Evolutionary conservation across 2,113 vertebrate genomes (phyloP), one percentile per base, ranked within the genome.

Genomic region (Melanerpes aurifrons): DNA sequence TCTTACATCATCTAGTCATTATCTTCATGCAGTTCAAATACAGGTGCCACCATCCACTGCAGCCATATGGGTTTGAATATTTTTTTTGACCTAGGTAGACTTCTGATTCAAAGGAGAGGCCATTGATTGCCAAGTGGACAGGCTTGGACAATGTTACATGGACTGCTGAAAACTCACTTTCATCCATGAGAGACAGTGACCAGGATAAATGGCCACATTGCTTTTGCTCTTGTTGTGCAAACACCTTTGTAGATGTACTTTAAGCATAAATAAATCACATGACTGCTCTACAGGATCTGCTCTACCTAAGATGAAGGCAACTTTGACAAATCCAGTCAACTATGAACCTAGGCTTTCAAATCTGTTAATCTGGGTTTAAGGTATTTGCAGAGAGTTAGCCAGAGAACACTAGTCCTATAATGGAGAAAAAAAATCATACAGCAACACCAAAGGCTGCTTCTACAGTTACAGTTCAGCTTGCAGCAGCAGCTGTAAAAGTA

Each of bases 21-120:
- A 7, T 86, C 1, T 70, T 5, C 15, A 5, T 48, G 15, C 7
- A 40, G 15, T 31, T 79, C 35, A 58, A 18, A 48, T 47, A 15
- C 35, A 43, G 50, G 57, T 18, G 22, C 40, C 15, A 29, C 11
- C 5, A 29, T 32, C 9, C 17, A n/a, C 26, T 1, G 5, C 4
- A 61, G 22, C 15, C 71, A 48, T 32, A 59, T 45, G 86, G 59
- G 93, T 68, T 50, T 76, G 71, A 45, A 21, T 78, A n/a, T 57
- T 58, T 5, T 43, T 93, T 94, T 88, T 74, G 79, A 82, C 14
- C 81, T 95, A 94, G 80, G 82, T 90, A n/a, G n/a, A 10, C 17
- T 92, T 91, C 28, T 82, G 57, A 79, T 76, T 71, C 16, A 31
- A 35, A 58, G 68, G 85, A 77, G 76, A 32, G 4, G 5, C 9